Conservation (phyloP, 35 echinoderm and acorn worm genomes). For the Strongylocentrotus purpuratus region DNA sequence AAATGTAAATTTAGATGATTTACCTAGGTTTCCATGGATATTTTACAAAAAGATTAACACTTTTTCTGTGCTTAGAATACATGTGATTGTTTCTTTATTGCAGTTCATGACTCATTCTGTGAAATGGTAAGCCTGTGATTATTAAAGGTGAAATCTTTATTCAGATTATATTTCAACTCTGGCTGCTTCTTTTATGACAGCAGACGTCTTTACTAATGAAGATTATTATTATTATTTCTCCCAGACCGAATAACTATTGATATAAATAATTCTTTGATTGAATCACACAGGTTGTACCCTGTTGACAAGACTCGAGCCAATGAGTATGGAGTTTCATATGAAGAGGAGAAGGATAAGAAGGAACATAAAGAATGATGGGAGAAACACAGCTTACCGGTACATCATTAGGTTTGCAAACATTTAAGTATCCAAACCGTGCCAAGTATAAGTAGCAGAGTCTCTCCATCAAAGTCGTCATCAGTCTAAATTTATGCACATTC, state of each 20-base stretch:
- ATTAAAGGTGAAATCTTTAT: not conserved
- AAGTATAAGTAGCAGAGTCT: too few relatives aligned
- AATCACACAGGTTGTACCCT: conserved; percentile 87
- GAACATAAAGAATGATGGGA: conserved; percentile 63
- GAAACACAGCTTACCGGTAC: too few relatives aligned
- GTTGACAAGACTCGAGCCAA: conserved; percentile 93
- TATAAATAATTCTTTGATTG: not conserved
- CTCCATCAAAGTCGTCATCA: too few relatives aligned
- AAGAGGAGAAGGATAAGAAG: conserved; percentile 63
- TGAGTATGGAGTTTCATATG: conserved; percentile 95
- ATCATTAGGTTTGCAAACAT: too few relatives aligned
- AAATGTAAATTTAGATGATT: not conserved
- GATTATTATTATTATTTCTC: too few relatives aligned
- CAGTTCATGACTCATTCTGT: not conserved
- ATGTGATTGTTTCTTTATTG: too few relatives aligned
- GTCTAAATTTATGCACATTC: too few relatives aligned
- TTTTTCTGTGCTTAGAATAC: not conserved
- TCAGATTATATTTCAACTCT: not conserved
- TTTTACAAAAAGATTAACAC: not conserved
- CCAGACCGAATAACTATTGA: too few relatives aligned
- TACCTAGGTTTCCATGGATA: not conserved
- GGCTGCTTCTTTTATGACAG: not conserved
- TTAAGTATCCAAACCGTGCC: too few relatives aligned
- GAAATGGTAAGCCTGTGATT: not conserved
- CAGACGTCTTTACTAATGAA: not conserved